Base-by-base conservation (phyloP, 1,140 invertebrate genomes). In the Drosophila pseudoobscura region DNA sequence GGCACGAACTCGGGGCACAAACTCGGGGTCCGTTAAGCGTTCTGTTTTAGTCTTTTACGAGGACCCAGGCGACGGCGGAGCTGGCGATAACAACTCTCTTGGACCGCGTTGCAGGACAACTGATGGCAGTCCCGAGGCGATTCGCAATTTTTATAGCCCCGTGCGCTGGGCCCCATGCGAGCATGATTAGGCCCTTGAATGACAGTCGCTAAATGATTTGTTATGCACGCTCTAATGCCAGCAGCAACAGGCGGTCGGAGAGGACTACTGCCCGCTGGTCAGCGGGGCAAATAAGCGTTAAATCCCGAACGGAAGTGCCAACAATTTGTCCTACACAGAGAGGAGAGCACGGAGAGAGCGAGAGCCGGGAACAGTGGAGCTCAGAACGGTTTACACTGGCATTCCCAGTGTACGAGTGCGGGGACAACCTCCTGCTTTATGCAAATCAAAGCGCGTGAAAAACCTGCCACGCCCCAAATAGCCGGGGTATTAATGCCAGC, bases 151-250 rank as follows among this genome's bases (percentile, higher is more conserved):
- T 88, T 88, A 88, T 88, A 88, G 83, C 61, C 66, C 45, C 65
- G 29, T 55, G 56, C 49, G 11, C n/a, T 17, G n/a, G 44, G 49
- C 61, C 51, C 79, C 56, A 60, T 57, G 60, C 8, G 39, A 61
- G 63, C 59, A 35, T 65, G 83, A 87, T 87, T 87, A 70, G 70
- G 66, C 59, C 24, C 66, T 75, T 76, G 83, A 88, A 55, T 80
- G 83, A 88, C 83, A 75, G 79, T 26, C 65, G 58, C 83, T 89
- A 88, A 88, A 75, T 83, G 83, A 88, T 88, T 88, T 88, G 83
- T 88, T 88, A 73, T 88, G 75, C 78, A 69, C 74, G 50, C 44
- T 53, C 50, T 70, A 68, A 78, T 52, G 64, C 24, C 55, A 35
- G 46, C 55, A 54, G 46, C 55, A 54, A 53, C 46, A 31, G 46